Conservation (phyloP, 64 coral and sea anemone species). For the Platygyra sinensis region DNA sequence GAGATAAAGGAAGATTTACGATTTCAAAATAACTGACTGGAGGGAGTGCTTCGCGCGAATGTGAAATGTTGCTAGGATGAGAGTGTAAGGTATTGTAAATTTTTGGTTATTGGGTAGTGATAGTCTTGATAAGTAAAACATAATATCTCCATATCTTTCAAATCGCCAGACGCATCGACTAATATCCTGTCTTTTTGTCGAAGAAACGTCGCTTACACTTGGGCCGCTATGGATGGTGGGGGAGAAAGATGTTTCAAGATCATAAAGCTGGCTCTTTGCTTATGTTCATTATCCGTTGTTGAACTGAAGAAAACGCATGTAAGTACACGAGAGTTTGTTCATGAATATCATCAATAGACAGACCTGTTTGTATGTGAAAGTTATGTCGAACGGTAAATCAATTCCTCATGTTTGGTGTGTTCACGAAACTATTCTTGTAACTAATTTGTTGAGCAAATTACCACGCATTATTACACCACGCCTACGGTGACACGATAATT, state of each 20-base stretch:
- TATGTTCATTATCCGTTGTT: neutral
- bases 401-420: neutral
- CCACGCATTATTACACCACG: neutral
- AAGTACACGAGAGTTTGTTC: neutral
- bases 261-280: neutral
- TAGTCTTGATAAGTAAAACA: neutral
- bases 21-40: neutral
- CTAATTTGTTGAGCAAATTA: constrained; percentile 1
- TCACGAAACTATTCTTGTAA: neutral
- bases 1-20: neutral
- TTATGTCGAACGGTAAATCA: neutral
- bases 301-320: neutral
- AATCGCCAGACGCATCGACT: neutral
- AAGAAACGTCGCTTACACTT: neutral
- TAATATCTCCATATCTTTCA: neutral
- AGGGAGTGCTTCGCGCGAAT: neutral
- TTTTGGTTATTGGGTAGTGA: neutral
- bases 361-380: neutral
- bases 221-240: neutral
- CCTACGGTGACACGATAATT: neutral
- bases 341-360: neutral
- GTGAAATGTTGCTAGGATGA: neutral
- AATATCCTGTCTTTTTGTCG: neutral
- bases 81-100: neutral
- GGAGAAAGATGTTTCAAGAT: constrained; percentile 19